Evolutionary conservation across 1,140 invertebrate genomes (phyloP), one percentile per base, ranked within the genome.

Genomic region (Ctenoplectra terminalis): DNA sequence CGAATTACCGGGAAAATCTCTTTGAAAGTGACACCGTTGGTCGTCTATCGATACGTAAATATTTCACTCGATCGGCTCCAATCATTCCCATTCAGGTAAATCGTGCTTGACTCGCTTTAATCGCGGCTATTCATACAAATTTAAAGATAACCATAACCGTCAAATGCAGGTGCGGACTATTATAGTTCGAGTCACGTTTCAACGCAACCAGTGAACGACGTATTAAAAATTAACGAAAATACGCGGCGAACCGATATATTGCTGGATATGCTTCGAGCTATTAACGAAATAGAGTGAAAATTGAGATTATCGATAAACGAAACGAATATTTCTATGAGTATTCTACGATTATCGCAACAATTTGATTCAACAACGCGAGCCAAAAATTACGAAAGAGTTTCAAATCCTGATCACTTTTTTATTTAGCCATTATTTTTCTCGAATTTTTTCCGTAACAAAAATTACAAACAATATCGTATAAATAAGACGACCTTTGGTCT

Each of bases 11-110:
- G 60, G 43, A 29, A 73, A 46, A 73, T 70, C 75, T 60, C 75
- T 78, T 70, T 78, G 75, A 70, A 48, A 58, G 40, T 54, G 29
- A 60, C 43, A 60, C 64, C 64, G 26, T 56, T 37, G 15, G 26
- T 26, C 54, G 70, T n/a, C 75, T 56, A 60, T 78, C 75, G 54
- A 50, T 70, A 78, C 75, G 75, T 66, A 50, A 79, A 79, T 79
- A 79, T 79, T 79, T 79, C 76, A 72, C 43, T 71, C 56, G 67
- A 40, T 13, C 56, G 46, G 56, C 20, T 72, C 46, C 56, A 71
- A 79, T 79, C 72, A 72, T 79, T 79, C 67, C 66, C 54, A 71
- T 71, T 56, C 66, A 71, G 76, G 66, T 79, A 50, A 79, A 79
- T 67, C 67, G 64, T 61, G 34, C 15, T 61, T 48, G 40, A 34